phyloP scores from a whole-genome alignment of 2,888 invertebrate genomes.

The Conus canariensis region DNA sequence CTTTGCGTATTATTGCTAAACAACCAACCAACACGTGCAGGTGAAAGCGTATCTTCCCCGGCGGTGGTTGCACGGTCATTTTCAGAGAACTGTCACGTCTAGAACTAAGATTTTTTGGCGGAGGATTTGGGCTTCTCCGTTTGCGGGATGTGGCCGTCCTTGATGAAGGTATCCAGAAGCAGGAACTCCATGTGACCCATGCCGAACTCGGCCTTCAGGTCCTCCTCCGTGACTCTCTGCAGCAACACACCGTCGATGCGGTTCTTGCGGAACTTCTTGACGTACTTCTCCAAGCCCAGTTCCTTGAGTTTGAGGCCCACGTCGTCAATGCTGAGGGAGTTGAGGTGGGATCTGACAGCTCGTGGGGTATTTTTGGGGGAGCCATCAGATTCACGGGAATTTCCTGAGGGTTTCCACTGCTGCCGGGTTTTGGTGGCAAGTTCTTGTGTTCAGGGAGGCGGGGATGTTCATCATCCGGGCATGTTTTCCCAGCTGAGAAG shows the following conservation, averaged over 20 bases:
- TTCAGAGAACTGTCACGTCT: background rate
- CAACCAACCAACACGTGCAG: no score
- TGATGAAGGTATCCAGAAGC: conserved; percentile 13
- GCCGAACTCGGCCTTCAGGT: conserved; percentile 7
- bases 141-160: conserved; percentile 26
- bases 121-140: background rate
- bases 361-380: background rate
- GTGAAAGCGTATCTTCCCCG: no score
- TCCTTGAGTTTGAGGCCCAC: conserved; percentile 10
- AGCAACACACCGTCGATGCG: conserved; percentile 32
- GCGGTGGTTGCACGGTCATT: no score
- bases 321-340: conserved; percentile 13
- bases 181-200: conserved; percentile 28
- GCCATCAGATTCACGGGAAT: no score
- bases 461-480: background rate
- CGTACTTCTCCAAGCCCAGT: conserved; percentile 12
- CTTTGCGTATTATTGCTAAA: no score
- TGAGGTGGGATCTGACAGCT: background rate
- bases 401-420: background rate
- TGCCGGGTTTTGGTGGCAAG: background rate
- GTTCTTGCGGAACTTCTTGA: conserved; percentile 31
- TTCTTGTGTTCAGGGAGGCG: background rate
- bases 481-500: no score
- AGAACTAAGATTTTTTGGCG: background rate
- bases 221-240: background rate